Conservation (phyloP, 1,140 invertebrate genomes). For the Hycleus cichorii region DNA sequence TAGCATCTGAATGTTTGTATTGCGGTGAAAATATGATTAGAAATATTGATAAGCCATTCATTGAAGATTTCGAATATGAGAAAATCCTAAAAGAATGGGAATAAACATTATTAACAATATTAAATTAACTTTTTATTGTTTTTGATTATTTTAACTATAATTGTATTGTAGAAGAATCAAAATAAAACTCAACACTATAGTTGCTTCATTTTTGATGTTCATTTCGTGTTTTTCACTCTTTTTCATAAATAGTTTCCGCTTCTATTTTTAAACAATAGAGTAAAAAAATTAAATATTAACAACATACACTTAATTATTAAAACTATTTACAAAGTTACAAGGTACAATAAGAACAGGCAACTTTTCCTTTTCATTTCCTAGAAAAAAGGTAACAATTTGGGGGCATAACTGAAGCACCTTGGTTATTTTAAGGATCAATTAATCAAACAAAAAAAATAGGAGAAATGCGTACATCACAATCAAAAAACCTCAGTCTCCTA, state of each 20-base stretch:
- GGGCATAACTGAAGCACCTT: conserved; percentile 14
- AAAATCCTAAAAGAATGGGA: conserved; percentile 76
- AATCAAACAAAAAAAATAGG: no score
- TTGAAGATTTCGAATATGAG: conserved; percentile 74
- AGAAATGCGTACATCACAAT: no score
- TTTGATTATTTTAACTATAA: no score
- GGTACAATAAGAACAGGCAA: conserved; percentile 22
- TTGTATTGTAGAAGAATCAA: no score
- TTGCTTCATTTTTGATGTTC: no score
- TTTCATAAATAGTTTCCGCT: no score
- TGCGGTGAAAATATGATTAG: conserved; percentile 91
- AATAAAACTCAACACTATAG: no score
- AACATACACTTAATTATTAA: conserved; percentile 12
- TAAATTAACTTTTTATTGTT: not conserved
- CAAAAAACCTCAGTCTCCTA: no score
- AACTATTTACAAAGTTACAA: conserved; percentile 20
- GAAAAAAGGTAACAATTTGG: conserved; percentile 17
- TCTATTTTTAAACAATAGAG: conserved; percentile 20
- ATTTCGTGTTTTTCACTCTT: no score
- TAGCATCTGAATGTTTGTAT: conserved; percentile 87
- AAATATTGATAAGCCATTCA: conserved; percentile 80
- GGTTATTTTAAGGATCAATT: not conserved
- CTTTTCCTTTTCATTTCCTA: conserved; percentile 9
- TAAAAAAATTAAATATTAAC: conserved; percentile 18
- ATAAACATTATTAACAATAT: conserved; percentile 35